Base-by-base conservation (phyloP, 2,888 invertebrate genomes). In the Incurvaria masculella region DNA sequence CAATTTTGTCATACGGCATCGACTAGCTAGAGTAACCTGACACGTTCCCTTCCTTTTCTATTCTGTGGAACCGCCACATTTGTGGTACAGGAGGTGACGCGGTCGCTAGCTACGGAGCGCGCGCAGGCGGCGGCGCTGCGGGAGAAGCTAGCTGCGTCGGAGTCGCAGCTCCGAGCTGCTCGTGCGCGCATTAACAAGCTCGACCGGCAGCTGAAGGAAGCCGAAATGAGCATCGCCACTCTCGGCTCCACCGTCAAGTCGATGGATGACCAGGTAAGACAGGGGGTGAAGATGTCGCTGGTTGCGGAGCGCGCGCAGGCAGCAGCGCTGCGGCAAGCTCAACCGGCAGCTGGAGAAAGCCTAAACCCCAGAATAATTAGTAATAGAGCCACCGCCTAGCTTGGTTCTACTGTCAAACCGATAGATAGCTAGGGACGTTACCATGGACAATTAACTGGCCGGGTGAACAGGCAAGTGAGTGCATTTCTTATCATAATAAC, bases 361-460 rank as follows among this genome's bases (percentile, higher is more conserved):
- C 3, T 78, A 78, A 54, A 68, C 74, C n/a, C n/a, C n/a, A n/a
- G n/a, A n/a, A n/a, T n/a, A n/a, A n/a, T n/a, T n/a, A n/a, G n/a
- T n/a, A n/a, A n/a, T n/a, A n/a, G n/a, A 14, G 76, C 69, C 52
- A 74, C 76, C 48, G 53, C 68, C 20, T 65, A 66, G 52, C 68
- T 78, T 45, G 74, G 76, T 1, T 63, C 66, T 47, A 72, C 71
- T 42, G 74, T 76, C 2, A 78, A 78, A 52, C 52, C 63, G 49
- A 58, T 75, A 38, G 78, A 78, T 62, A 76, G 76, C 50, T 73
- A 78, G 69, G 78, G 73, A 60, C 42, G 4, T n/a, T n/a, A n/a
- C n/a, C n/a, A n/a, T n/a, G n/a, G n/a, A n/a, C n/a, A n/a, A n/a
- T n/a, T n/a, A n/a, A n/a, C n/a, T n/a, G n/a, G n/a, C n/a, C n/a